Conservation (phyloP, 2,113 vertebrate species). For the Oryzias woworae region DNA sequence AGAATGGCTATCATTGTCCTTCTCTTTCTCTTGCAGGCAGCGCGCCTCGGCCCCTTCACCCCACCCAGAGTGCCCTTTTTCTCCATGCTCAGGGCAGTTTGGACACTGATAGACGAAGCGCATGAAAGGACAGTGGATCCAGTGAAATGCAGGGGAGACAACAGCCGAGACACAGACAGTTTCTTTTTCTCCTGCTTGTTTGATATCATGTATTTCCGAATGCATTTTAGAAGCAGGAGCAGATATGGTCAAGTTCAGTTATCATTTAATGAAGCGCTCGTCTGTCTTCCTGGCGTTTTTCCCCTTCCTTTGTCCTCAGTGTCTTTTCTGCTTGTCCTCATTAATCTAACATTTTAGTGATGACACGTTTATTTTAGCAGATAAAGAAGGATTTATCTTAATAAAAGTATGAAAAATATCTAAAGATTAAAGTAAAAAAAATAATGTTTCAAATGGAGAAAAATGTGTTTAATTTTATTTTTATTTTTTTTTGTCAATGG, state of each 20-base stretch:
- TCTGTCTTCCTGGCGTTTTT: conserved; percentile 10
- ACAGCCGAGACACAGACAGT: conserved; percentile 21
- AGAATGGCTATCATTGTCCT: conserved; percentile 70
- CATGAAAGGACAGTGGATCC: conserved; percentile 50
- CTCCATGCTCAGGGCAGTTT: conserved; percentile 53
- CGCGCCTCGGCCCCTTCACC: conserved; percentile 34
- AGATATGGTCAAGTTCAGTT: conserved; percentile 43
- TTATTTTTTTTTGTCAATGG: too few species aligned
- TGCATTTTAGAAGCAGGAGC: conserved; percentile 29
- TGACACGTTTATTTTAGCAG: too few species aligned
- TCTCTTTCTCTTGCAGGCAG: conserved; percentile 51
- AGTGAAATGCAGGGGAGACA: conserved; percentile 22
- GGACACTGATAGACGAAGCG: conserved; percentile 61
- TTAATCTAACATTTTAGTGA: too few species aligned
- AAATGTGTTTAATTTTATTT: too few species aligned
- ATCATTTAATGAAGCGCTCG: conserved; percentile 26
- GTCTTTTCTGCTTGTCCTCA: conserved; percentile 8
- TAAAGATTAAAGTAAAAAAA: too few species aligned
- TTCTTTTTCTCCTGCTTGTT: conserved; percentile 22
- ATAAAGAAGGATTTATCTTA: too few species aligned
- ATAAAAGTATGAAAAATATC: too few species aligned
- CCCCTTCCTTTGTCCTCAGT: conserved; percentile 1
- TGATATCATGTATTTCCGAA: conserved; percentile 42
- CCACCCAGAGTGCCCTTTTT: conserved; percentile 31
- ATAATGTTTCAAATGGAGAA: too few species aligned